These are phyloP conservation scores for Musca vetustissima DNA, from an alignment of 1,140 invertebrate species.

Conservation along the genomic window DNA sequence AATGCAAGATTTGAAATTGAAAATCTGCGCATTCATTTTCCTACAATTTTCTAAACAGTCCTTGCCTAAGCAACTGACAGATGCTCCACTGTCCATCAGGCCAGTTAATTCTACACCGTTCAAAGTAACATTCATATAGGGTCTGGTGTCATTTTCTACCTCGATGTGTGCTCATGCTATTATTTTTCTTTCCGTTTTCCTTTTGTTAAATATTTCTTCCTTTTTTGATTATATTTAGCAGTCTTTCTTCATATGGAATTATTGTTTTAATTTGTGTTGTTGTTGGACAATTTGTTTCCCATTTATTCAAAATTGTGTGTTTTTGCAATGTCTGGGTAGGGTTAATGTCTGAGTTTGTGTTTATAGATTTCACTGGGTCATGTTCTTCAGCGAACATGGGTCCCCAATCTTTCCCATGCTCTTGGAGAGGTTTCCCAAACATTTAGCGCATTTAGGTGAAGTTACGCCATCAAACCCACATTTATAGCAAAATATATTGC, in stretches of 20 bases:
- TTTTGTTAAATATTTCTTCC: not conserved
- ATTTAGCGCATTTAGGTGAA: too few relatives aligned
- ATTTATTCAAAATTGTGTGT: not conserved
- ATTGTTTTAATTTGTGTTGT: not conserved
- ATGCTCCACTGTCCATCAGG: not conserved
- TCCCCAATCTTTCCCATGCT: too few relatives aligned
- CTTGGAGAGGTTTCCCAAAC: too few relatives aligned
- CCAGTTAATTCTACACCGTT: not conserved
- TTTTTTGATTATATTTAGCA: not conserved
- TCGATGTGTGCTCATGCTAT: not conserved
- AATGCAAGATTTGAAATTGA: not conserved
- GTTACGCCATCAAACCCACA: too few relatives aligned
- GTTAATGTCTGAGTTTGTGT: too few relatives aligned
- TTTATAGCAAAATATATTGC: too few relatives aligned
- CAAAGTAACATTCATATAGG: not conserved
- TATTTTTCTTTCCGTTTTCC: not conserved
- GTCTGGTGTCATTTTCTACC: not conserved
- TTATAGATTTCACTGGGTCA: too few relatives aligned
- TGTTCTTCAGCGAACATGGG: not conserved
- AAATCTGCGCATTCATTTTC: not conserved
- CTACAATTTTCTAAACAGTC: not conserved
- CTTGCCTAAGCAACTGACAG: not conserved
- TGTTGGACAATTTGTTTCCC: not conserved
- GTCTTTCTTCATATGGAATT: not conserved
- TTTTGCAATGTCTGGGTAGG: not conserved